These are phyloP conservation scores for Apotomis turbidana DNA, from an alignment of 2,888 invertebrate genomes.

Conservation along the genomic window DNA sequence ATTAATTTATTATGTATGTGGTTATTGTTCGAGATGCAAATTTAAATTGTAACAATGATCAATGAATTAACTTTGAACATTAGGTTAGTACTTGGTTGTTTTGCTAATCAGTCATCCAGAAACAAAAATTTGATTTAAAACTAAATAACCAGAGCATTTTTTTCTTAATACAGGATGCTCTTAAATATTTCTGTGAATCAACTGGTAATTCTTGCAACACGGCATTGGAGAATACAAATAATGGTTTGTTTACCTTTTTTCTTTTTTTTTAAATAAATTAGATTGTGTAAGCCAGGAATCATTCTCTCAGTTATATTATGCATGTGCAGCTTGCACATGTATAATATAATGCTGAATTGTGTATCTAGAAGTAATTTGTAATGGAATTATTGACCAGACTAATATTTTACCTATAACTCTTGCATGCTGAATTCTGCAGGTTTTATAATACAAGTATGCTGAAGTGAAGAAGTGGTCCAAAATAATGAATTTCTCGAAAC, in stretches of 20 bases:
- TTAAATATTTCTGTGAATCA: slow-evolving; percentile 63
- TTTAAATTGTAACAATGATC: no score
- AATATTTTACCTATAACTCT: no score
- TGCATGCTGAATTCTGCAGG: neutral
- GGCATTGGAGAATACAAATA: slow-evolving; percentile 56
- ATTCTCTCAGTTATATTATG: slow-evolving; percentile 28
- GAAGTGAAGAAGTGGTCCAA: no score
- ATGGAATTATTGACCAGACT: no score
- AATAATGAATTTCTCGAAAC: neutral
- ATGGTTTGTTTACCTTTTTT: slow-evolving; percentile 69
- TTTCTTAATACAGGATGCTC: slow-evolving; percentile 63
- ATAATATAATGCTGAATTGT: no score
- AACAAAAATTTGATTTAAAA: slow-evolving; percentile 1
- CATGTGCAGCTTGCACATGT: neutral
- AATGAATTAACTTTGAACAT: no score
- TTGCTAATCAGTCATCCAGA: neutral
- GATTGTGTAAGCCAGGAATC: slow-evolving; percentile 66
- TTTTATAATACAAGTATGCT: neutral
- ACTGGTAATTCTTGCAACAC: slow-evolving; percentile 62
- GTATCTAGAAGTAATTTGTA: neutral
- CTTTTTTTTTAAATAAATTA: slow-evolving; percentile 43
- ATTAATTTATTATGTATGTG: no score
- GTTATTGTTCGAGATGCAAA: no score
- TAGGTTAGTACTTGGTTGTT: neutral
- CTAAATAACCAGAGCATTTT: slow-evolving; percentile 21